A percentile compares a stretch with the other conserved stretches of the same genome.
These are phyloP conservation scores for Galeopterus variegatus DNA, from an alignment of 2,113 vertebrate species.

Conservation along the genomic window DNA sequence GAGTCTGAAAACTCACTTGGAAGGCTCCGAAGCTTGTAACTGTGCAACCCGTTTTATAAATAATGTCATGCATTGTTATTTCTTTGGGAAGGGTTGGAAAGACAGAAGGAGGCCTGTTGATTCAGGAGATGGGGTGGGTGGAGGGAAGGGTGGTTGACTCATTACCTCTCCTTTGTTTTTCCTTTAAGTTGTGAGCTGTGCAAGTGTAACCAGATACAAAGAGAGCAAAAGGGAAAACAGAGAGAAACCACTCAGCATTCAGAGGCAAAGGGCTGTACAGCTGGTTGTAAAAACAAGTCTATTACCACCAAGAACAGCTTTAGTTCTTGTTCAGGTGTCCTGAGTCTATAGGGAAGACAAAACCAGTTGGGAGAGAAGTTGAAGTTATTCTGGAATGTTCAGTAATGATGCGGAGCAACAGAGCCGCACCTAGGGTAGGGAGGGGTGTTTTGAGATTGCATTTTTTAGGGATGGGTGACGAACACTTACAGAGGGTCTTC, in stretches of 20 bases:
- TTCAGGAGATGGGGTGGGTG: neutral
- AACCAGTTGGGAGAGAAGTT: neutral
- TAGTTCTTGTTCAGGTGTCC: neutral
- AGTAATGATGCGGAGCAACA: neutral
- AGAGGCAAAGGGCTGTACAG: neutral
- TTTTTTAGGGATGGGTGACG: neutral
- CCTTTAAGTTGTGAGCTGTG: slow-evolving; percentile 48
- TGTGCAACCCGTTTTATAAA: neutral
- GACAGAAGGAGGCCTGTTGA: neutral
- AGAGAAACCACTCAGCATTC: neutral
- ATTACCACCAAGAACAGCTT: neutral
- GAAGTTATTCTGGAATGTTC: neutral
- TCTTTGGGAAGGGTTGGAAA: neutral
- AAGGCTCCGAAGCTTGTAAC: neutral
- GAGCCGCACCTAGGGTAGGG: too few species aligned
- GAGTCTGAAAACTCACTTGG: slow-evolving; percentile 31
- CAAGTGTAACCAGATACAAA: neutral
- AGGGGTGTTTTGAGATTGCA: neutral
- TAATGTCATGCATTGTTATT: neutral
- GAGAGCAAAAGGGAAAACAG: neutral
- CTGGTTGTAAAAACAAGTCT: neutral
- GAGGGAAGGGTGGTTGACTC: neutral
- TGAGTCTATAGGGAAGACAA: neutral
- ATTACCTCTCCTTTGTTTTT: neutral
- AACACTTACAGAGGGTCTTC: neutral